Base-by-base conservation (phyloP, 2,888 invertebrate species). In the Lochmaea capreae region DNA sequence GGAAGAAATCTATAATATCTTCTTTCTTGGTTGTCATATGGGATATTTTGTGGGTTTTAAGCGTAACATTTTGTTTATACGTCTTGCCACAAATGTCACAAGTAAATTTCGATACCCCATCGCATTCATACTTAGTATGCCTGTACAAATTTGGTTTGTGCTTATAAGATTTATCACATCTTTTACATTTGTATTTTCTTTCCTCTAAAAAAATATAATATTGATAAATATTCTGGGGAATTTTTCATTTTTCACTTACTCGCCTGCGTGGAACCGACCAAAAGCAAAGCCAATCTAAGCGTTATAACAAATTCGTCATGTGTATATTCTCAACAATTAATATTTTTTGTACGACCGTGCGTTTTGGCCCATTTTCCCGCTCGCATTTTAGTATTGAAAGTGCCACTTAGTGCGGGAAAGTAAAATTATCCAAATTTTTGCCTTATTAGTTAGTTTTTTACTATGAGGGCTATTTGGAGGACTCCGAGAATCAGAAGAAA, bases 61-160 rank as follows among this genome's bases (percentile, higher is more conserved):
- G 73, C 11, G 81, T 79, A 14, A 76, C 79, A 65, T 83, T 83
- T 69, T 83, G 83, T 0, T 82, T 83, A 67, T 83, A 84, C 0
- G 82, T 81, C 72, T 83, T 82, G 14, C 81, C 81, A 68, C 82
- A 82, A 52, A 78, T 74, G 49, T 78, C 79, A 59, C 82, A 81
- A 0, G 79, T 77, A 61, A 81, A 82, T 87, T 91, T 91, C 71
- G 92, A 92, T 79, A 90, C 91, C 73, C 91, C 91, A 74, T 91
- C 90, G 85, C 93, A 94, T 86, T 94, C 94, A 84, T 92, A 92
- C 81, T 91, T 92, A 79, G 92, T 89, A 84, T 94, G 94, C 73
- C 93, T 73, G 46, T 81, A 77, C n/a, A 82, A 67, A 63, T 81
- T 81, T 26, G 79, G 79, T 63, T 78, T 80, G 69, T 83, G 80